Evolutionary conservation across 2,888 invertebrate genomes (phyloP), one percentile per base, ranked within the genome.

Genomic region (Sesamia inferens): DNA sequence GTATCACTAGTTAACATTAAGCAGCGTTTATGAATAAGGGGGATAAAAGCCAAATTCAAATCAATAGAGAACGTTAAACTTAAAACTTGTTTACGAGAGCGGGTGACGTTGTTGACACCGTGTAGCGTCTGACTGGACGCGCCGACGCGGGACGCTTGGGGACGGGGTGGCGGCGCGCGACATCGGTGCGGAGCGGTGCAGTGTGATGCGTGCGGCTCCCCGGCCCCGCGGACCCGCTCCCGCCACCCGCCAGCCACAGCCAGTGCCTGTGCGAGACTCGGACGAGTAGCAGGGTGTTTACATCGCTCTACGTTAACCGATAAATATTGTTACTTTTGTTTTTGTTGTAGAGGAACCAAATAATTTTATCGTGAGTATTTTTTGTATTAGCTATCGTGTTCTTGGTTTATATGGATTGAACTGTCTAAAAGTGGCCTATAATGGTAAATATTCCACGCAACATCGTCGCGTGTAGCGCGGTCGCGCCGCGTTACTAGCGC

Each of bases 211-310:
- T 16, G 58, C 19, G 79, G 16, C 57, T 59, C 62, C 22, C 22
- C 51, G 24, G 54, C 44, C 68, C 16, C 16, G 14, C 47, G 64
- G n/a, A 5, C n/a, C 54, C 19, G 44, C 22, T 24, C 48, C 42
- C 19, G 51, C 19, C 19, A 6, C 67, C 54, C 68, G 51, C 68
- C 39, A 39, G 2, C 39, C 39, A n/a, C 39, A 39, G 16, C 54
- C 77, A 84, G 82, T 86, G 74, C 84, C 71, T 57, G 70, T 70
- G 69, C 80, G 76, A 80, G 82, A 66, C 71, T 79, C 79, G 70
- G 47, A 39, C 79, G 68, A 79, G 72, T 39, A 73, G 64, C 42
- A 73, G 64, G 84, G 39, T 39, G 39, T 69, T 71, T 64, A 59
- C 63, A 62, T 70, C 75, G 81, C 71, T 79, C 62, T 51, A 55